These are phyloP conservation scores for Hylaea fasciaria DNA, from an alignment of 2,888 invertebrate genomes.

Conservation along the genomic window DNA sequence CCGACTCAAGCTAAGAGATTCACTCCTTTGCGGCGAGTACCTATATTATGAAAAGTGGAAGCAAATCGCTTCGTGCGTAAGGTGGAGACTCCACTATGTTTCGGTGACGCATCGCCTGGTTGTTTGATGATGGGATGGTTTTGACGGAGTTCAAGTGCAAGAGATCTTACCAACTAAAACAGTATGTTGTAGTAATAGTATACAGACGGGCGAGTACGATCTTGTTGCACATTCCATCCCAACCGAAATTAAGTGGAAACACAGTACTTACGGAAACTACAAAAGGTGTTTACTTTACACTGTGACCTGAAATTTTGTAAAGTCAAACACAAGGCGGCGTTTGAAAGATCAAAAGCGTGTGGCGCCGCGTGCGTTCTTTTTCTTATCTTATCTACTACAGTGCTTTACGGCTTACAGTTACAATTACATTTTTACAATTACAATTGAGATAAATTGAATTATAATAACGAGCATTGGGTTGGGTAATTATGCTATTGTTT, in stretches of 20 bases:
- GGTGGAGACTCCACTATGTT: too few relatives aligned
- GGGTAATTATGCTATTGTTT: slow-evolving; percentile 66
- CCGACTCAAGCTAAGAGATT: too few relatives aligned
- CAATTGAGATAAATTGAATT: slow-evolving; percentile 54
- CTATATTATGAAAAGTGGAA: too few relatives aligned
- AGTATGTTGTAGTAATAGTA: too few relatives aligned
- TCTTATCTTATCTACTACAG: slow-evolving; percentile 23
- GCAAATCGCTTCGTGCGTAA: too few relatives aligned
- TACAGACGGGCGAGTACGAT: too few relatives aligned
- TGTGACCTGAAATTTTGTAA: slow-evolving; percentile 22
- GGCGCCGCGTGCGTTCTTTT: slow-evolving; percentile 14
- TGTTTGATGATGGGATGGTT: too few relatives aligned
- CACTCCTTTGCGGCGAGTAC: too few relatives aligned
- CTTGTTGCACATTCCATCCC: neutral
- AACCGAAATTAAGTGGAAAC: slow-evolving; percentile 11
- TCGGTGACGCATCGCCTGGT: too few relatives aligned
- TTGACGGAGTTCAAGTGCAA: too few relatives aligned
- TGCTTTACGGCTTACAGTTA: slow-evolving; percentile 23
- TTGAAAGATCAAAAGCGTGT: slow-evolving; percentile 25
- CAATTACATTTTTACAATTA: slow-evolving; percentile 32
- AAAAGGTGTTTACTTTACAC: slow-evolving; percentile 25
- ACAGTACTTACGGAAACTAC: slow-evolving; percentile 23
- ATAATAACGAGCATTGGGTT: slow-evolving; percentile 61
- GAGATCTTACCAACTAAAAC: too few relatives aligned
- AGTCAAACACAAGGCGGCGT: slow-evolving; percentile 19